phyloP scores from a whole-genome alignment of 1,140 invertebrate genomes.

The Euwallacea fornicatus region DNA sequence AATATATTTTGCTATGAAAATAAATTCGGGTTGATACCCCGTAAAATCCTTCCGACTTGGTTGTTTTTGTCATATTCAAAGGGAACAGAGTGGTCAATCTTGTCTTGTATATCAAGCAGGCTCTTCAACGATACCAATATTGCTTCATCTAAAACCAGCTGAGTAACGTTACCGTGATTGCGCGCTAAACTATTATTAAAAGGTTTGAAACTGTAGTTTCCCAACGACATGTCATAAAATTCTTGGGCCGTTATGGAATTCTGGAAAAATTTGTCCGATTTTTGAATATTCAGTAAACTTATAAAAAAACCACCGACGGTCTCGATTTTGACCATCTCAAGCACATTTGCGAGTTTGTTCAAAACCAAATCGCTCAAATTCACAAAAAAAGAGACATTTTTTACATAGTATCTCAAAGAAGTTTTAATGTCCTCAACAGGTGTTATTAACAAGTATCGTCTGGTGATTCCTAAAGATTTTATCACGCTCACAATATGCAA shows the following conservation, averaged over 20 bases:
- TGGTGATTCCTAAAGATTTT: constrained; percentile 19
- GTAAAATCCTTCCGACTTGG: no score
- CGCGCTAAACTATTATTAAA: constrained; percentile 9
- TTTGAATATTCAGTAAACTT: constrained; percentile 16
- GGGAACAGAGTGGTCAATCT: neutral
- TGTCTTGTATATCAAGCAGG: neutral
- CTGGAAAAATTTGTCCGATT: constrained; percentile 21
- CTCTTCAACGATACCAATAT: constrained; percentile 16
- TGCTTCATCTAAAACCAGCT: constrained; percentile 23
- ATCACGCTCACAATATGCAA: constrained; percentile 13
- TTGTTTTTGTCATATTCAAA: no score
- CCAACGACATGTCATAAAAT: constrained; percentile 31
- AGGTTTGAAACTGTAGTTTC: constrained; percentile 23
- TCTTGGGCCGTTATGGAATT: constrained; percentile 20
- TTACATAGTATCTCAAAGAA: constrained; percentile 8
- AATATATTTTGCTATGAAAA: no score
- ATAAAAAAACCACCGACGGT: constrained; percentile 12
- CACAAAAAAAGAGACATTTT: constrained; percentile 19
- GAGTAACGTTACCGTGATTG: neutral
- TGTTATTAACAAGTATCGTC: constrained; percentile 25
- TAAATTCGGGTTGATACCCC: no score
- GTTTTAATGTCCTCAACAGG: constrained; percentile 8
- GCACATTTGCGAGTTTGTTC: constrained; percentile 3
- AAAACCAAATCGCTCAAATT: constrained; percentile 15
- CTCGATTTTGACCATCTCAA: constrained; percentile 16